Conservation (phyloP, 2,888 invertebrate species). For the Andrena camellia region DNA sequence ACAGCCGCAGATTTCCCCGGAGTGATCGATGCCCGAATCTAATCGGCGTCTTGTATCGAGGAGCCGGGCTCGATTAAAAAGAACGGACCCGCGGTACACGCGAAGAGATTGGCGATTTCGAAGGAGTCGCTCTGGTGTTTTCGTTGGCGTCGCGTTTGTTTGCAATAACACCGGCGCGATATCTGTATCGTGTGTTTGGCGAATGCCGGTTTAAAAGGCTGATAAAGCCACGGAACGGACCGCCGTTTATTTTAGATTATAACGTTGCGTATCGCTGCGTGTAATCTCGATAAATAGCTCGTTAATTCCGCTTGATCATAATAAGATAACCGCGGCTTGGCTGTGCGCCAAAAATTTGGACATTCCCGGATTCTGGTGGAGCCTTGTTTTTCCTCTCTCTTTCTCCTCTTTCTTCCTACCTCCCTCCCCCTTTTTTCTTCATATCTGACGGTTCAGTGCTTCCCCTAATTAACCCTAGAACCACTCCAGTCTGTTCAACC, state of each 20-base stretch:
- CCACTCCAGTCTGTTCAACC: neutral
- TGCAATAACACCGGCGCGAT: conserved; percentile 36
- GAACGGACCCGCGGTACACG: neutral
- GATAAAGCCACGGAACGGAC: conserved; percentile 46
- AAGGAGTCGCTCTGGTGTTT: neutral
- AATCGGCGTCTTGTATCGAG: neutral
- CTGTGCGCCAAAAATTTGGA: conserved; percentile 53
- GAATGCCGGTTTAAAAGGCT: conserved; percentile 37
- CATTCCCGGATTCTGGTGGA: conserved; percentile 52
- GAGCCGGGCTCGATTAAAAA: neutral
- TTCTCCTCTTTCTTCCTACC: neutral
- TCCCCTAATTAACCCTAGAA: conserved; percentile 35
- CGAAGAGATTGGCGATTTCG: conserved; percentile 2
- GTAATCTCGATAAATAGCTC: conserved; percentile 65
- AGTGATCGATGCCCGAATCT: conserved; percentile 2
- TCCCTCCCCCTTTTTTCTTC: neutral
- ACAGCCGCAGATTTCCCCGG: neutral
- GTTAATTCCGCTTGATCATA: conserved; percentile 61
- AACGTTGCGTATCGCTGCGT: conserved; percentile 52
- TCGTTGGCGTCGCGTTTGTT: conserved; percentile 19
- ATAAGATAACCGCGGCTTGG: conserved; percentile 62
- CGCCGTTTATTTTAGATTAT: conserved; percentile 61
- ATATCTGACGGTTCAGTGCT: conserved; percentile 23
- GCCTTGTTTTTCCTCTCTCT: conserved; percentile 15
- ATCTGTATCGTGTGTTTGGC: conserved; percentile 47